Evolutionary conservation across 2,113 vertebrate genomes (phyloP), one percentile per base, ranked within the genome.

Genomic region (Tachuris rubrigastra): DNA sequence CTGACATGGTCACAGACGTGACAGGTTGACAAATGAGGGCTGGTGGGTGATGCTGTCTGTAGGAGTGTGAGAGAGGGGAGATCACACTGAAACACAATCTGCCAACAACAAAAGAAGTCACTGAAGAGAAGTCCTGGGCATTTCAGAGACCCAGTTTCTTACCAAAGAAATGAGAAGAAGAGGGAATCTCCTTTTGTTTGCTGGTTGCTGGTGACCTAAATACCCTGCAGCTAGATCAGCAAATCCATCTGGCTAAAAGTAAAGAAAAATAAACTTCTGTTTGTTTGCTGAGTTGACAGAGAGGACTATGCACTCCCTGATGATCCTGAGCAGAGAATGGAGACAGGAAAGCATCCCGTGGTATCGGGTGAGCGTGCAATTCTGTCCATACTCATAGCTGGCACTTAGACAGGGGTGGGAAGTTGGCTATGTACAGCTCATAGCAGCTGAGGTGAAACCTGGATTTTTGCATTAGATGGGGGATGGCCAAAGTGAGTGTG

Each of bases 51-150:
- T 87, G 78, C 68, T 90, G 90, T 65, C 88, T 42, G n/a, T 42
- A 78, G 72, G 79, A 71, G 72, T 92, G 95, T 95, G 93, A 93
- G 96, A 95, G 87, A 95, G 80, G 80, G 81, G 89, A 93, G 88
- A 95, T 92, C 85, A 79, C 87, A 96, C 10, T 95, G 96, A 97
- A 97, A 97, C 77, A 89, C 95, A 92, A 95, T 93, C 93, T 90
- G 49, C 80, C 84, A 92, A 5, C 86, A 94, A 97, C 95, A 97
- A 96, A 97, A 92, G 92, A 72, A 95, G 72, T 52, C 68, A 84
- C 90, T 86, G 44, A 96, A 86, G 90, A 63, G 79, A 92, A 96
- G 95, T 87, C 73, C 79, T 72, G 49, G 76, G 66, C 79, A 83
- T 92, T 84, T 79, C 52, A 89, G 65, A 90, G 79, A 94, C 59